Evolutionary conservation across 2,888 invertebrate species (phyloP), one percentile per base, ranked within the genome.

Genomic region (Griposia aprilina): DNA sequence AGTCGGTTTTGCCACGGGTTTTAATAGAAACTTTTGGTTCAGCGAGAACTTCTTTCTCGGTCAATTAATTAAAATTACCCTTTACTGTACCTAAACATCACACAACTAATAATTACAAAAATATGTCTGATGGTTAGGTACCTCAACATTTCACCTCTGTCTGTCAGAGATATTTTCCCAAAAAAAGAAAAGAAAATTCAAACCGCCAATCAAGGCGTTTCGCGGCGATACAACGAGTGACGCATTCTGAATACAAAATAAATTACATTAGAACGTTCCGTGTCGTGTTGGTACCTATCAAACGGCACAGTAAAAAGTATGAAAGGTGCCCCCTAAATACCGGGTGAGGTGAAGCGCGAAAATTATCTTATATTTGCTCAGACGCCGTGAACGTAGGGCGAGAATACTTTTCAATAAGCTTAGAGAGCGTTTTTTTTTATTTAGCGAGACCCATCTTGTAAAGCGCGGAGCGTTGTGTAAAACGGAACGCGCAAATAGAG

Each of bases 361-460:
- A 97, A 97, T 97, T 96, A 96, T 97, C 96, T 97, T 97, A 97
- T 97, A 97, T 97, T 97, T 97, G 96, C 94, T 95, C 96, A 96
- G 95, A 96, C 93, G 92, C 95, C 96, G 96, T 97, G 95, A 97
- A 96, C 95, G 94, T 93, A 93, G 96, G 96, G 96, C 95, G 96
- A 94, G 95, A 96, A 96, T 96, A 97, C 96, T 96, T 96, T 96
- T 96, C 96, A 97, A 97, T 97, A 96, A 97, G 96, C 96, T 96
- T 96, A 96, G 94, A 95, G 95, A 94, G 95, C 94, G 92, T 95
- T 96, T 96, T 95, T 95, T 94, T 94, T 94, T 93, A 93, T 95
- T 94, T 94, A 91, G 93, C 93, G 91, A 93, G 91, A 83, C 87
- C 94, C 94, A 93, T 95, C 96, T 95, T 95, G 94, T 94, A 94